Base-by-base conservation (phyloP, 1,140 invertebrate species). In the Leucophenga varia region DNA sequence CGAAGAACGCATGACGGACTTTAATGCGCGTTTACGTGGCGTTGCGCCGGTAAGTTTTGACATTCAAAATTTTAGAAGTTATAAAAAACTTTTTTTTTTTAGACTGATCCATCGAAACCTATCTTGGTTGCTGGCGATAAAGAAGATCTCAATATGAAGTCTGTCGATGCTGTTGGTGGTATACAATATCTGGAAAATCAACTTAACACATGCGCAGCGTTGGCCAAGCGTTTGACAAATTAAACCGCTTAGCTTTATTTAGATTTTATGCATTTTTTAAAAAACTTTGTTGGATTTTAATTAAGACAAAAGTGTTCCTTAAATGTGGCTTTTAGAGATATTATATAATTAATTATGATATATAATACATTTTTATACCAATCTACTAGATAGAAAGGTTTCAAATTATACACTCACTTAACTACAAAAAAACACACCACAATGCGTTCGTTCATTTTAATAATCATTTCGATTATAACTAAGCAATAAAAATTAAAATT, bases 111-210 rank as follows among this genome's bases (percentile, higher is more conserved):
- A 5, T 58, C 56, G 0, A 79, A 84, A 32, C 80, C 84, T 12
- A 88, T 97, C 1, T 52, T 94, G 34, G 82, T 94, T 3, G 80
- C 91, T 44, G 94, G 94, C 0, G 94, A 97, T 76, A 89, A 89
- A 18, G 93, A 96, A 70, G 80, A 79, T 44, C 61, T 69, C 2
- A 82, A 87, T 31, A 89, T 87, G 76, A 70, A 76, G 12, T 77
- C 82, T 49, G 87, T 90, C 0, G 79, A 87, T 25, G 53, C 61
- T 10, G 77, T 81, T 17, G 90, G 89, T 7, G 92, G 91, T 0
- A 86, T 96, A 30, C 64, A 76, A 6, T 96, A 95, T 75, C 84
- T 90, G 50, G 76, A 81, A 19, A 88, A 87, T 67, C 90, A 91
- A 70, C 77, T 93, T 0, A 80, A 80, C 37, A 74, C 75, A 2